phyloP scores from a whole-genome alignment of 2,797 vertebrate species.

The Rallus crepitans region DNA sequence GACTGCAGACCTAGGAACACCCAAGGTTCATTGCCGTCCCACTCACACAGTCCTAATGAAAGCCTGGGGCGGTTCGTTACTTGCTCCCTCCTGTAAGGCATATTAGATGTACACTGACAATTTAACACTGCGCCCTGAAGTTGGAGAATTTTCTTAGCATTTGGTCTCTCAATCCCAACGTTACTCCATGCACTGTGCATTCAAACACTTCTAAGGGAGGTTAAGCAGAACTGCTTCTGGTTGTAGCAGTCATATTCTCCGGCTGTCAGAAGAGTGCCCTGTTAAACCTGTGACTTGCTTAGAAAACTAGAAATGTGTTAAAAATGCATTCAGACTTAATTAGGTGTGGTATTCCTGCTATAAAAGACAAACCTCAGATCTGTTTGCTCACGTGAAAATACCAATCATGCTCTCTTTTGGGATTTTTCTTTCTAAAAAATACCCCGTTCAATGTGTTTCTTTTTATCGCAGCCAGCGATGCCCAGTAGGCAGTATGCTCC shows the following conservation, averaged over 20 bases:
- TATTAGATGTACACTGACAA: neutral
- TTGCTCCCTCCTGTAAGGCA: neutral
- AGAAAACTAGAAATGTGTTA: neutral
- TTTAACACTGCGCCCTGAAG: neutral
- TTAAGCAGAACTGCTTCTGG: neutral
- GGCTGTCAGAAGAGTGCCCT: neutral
- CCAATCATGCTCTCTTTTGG: rapidly evolving
- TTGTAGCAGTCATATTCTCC: neutral
- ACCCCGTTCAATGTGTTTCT: neutral
- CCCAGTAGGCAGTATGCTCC: neutral
- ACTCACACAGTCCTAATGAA: neutral
- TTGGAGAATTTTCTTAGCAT: neutral
- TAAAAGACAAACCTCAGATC: neutral
- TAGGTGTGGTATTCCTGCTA: neutral
- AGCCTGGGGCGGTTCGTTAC: neutral
- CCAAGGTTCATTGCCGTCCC: neutral
- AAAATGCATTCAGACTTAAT: neutral
- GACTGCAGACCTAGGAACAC: rapidly evolving
- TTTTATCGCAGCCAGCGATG: neutral
- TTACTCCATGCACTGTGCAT: neutral
- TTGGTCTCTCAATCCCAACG: neutral
- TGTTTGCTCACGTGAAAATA: neutral
- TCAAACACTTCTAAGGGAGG: neutral
- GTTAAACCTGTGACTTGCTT: neutral
- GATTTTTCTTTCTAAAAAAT: neutral